Percentiles rank a stretch among this genome's conserved stretches.
Conservation (phyloP, 2,888 invertebrate species). For the Agrilus cyanescens region DNA sequence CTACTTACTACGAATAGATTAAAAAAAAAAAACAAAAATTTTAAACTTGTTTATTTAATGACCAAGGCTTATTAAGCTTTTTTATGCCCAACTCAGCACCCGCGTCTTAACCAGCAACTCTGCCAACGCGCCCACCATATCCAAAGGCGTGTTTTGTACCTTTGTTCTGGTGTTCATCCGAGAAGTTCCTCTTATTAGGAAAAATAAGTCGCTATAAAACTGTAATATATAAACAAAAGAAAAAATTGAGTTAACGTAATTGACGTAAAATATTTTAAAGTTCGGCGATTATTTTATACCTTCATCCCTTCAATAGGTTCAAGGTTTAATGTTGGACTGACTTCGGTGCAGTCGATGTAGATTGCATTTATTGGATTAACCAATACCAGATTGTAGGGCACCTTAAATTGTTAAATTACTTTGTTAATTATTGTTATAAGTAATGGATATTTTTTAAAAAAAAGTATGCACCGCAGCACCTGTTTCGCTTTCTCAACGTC, state of each 20-base stretch:
- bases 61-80: no score
- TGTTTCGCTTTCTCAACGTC: constrained; percentile 34
- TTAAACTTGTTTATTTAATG: no score
- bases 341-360: constrained; percentile 64
- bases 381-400: constrained; percentile 34
- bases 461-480: no score
- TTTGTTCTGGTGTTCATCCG: constrained; percentile 46
- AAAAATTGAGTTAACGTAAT: constrained; percentile 22
- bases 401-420: constrained; percentile 6
- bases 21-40: no score
- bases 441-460: no score
- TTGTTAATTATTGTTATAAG: background rate
- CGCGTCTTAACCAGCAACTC: constrained; percentile 48
- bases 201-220: constrained; percentile 66
- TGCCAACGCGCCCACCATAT: constrained; percentile 48
- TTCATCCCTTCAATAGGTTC: constrained; percentile 33
- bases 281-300: constrained; percentile 25
- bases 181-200: constrained; percentile 52
- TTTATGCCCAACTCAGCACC: constrained; percentile 40
- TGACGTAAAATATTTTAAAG: background rate
- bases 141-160: constrained; percentile 44
- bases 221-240: no score
- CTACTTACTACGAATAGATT: no score
- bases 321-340: constrained; percentile 54
- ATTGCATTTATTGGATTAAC: constrained; percentile 58